A percentile compares a stretch with the other conserved stretches of the same genome.
These are phyloP conservation scores for Arizona elegans DNA, from an alignment of 2,113 vertebrate genomes.

Conservation along the genomic window DNA sequence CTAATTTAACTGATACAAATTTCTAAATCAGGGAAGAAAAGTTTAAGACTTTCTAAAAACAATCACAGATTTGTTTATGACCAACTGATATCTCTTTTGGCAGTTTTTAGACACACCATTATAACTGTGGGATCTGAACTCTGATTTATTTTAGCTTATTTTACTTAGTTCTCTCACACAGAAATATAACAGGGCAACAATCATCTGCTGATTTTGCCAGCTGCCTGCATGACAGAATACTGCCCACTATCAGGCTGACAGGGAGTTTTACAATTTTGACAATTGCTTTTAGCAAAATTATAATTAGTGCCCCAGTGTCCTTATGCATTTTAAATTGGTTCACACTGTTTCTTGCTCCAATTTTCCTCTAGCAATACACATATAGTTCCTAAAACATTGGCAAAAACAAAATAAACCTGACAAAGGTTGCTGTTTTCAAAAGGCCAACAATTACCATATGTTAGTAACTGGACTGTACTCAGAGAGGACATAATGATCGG, in stretches of 20 bases:
- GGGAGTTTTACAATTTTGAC: constrained; percentile 55
- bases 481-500: background rate
- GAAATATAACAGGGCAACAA: constrained; percentile 31
- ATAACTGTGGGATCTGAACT: constrained; percentile 22
- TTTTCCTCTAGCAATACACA: constrained; percentile 38
- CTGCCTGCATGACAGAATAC: constrained; percentile 60
- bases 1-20: background rate
- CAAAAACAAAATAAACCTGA: constrained; percentile 57
- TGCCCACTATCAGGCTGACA: constrained; percentile 52
- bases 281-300: constrained; percentile 61
- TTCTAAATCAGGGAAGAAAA: constrained; percentile 13
- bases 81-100: constrained; percentile 15
- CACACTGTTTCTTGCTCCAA: constrained; percentile 50
- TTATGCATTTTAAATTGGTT: constrained; percentile 58
- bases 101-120: constrained; percentile 15
- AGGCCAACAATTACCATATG: constrained; percentile 1
- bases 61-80: background rate
- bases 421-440: constrained; percentile 25
- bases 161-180: constrained; percentile 10
- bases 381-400: constrained; percentile 60
- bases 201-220: constrained; percentile 50
- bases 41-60: background rate
- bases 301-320: constrained; percentile 55
- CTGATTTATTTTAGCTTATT: background rate
- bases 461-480: background rate